Evolutionary conservation across 2,888 invertebrate genomes (phyloP).

Genomic region (Autographa pulchrina): DNA sequence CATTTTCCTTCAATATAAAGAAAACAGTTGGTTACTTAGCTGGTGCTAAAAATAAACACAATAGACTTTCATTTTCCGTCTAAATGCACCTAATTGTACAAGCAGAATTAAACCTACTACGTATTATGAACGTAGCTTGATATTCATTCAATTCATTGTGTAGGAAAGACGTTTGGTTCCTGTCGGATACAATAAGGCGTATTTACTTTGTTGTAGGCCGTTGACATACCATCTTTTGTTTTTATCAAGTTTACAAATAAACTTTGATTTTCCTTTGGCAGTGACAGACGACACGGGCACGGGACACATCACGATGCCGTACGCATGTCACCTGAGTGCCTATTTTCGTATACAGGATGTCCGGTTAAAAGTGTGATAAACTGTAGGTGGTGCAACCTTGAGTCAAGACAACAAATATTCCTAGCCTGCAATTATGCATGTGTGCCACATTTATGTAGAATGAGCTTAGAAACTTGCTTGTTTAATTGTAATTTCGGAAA

Average conservation of each 20-base stretch:
- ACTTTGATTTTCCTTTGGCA: slow-evolving; percentile 41
- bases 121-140: slow-evolving; percentile 19
- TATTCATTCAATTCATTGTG: slow-evolving; percentile 38
- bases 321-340: too few relatives aligned
- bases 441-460: too few relatives aligned
- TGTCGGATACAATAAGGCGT: slow-evolving; percentile 28
- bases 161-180: slow-evolving; percentile 34
- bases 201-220: slow-evolving; percentile 36
- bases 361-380: too few relatives aligned
- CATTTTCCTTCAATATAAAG: neutral
- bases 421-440: too few relatives aligned
- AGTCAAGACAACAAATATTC: too few relatives aligned
- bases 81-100: slow-evolving; percentile 19
- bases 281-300: neutral
- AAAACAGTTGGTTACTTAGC: neutral
- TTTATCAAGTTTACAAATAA: slow-evolving; percentile 49
- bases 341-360: too few relatives aligned
- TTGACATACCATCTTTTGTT: slow-evolving; percentile 55
- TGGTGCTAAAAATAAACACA: slow-evolving; percentile 13
- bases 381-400: too few relatives aligned
- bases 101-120: slow-evolving; percentile 6
- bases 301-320: slow-evolving; percentile 1
- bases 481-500: too few relatives aligned
- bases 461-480: too few relatives aligned
- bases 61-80: slow-evolving; percentile 17